Conservation (phyloP, 2,888 invertebrate species). For the Yponomeuta malinellus region DNA sequence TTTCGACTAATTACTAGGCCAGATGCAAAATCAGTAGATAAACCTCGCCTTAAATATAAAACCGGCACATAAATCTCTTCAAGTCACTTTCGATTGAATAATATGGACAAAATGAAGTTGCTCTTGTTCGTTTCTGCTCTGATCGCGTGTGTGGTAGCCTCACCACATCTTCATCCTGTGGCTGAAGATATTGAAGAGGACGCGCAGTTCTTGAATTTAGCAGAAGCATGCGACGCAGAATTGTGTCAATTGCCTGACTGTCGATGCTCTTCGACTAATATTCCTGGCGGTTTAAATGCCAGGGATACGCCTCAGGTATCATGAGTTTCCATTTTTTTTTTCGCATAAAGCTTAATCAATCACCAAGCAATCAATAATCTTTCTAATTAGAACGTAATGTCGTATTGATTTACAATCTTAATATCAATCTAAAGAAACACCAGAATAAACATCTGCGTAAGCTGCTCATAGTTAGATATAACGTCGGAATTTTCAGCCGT, state of each 20-base stretch:
- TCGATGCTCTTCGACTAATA: slow-evolving; percentile 49
- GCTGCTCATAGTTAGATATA: too few relatives aligned
- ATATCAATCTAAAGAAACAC: too few relatives aligned
- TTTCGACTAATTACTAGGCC: not conserved
- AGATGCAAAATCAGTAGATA: slow-evolving; percentile 1
- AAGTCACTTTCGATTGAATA: not conserved
- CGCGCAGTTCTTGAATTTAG: slow-evolving; percentile 19
- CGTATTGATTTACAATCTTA: too few relatives aligned
- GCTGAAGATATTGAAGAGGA: not conserved
- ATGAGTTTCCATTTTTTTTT: slow-evolving; percentile 3
- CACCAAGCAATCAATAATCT: too few relatives aligned
- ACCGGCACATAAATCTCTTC: not conserved
- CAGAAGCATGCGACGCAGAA: slow-evolving; percentile 28
- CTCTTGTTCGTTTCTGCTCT: not conserved
- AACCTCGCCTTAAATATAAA: not conserved
- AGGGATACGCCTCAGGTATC: slow-evolving; percentile 60
- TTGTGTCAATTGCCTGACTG: slow-evolving; percentile 55
- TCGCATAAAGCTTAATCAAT: not conserved
- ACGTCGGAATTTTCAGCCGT: too few relatives aligned
- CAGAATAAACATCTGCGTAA: too few relatives aligned
- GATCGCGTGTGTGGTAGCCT: not conserved
- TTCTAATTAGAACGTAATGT: too few relatives aligned
- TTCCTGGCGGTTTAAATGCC: slow-evolving; percentile 46
- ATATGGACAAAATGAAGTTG: not conserved
- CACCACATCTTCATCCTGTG: not conserved